Percentiles rank a stretch among this genome's conserved stretches.
Conservation (phyloP, 2,888 invertebrate genomes). For the Aporophyla lueneburgensis region DNA sequence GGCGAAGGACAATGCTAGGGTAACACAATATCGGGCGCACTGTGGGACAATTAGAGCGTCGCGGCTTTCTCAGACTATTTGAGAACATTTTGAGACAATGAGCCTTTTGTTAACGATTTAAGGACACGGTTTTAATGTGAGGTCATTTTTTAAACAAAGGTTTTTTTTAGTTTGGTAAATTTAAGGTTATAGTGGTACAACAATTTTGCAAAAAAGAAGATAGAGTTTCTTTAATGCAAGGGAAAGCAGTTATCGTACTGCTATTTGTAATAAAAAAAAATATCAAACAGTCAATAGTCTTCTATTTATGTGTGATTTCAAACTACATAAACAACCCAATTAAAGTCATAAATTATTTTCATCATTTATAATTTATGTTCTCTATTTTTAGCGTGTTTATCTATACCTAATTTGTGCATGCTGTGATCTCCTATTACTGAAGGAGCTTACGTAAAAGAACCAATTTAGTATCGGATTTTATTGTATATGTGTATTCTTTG, state of each 20-base stretch:
- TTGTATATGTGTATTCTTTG: too few relatives aligned
- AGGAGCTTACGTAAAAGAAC: too few relatives aligned
- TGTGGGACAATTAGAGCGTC: conserved; percentile 84
- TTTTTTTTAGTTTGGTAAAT: conserved; percentile 2
- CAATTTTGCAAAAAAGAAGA: not conserved
- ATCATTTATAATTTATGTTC: too few relatives aligned
- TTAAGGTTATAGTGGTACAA: not conserved
- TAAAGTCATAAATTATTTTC: too few relatives aligned
- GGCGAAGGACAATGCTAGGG: conserved; percentile 78
- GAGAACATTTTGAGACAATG: conserved; percentile 65
- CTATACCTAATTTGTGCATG: too few relatives aligned
- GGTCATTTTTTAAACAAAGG: conserved; percentile 44
- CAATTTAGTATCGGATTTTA: too few relatives aligned
- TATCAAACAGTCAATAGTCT: fast-evolving
- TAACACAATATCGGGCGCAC: conserved; percentile 77
- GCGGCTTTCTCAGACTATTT: conserved; percentile 74
- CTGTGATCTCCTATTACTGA: too few relatives aligned
- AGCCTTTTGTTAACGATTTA: conserved; percentile 59
- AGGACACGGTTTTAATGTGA: conserved; percentile 55
- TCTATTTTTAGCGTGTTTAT: too few relatives aligned
- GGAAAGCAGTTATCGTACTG: too few relatives aligned
- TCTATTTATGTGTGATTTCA: not conserved
- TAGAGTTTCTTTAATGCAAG: too few relatives aligned
- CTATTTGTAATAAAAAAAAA: too few relatives aligned
- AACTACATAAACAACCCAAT: not conserved